Conservation (phyloP, 1,140 invertebrate species). For the Eupristina koningsbergeri region DNA sequence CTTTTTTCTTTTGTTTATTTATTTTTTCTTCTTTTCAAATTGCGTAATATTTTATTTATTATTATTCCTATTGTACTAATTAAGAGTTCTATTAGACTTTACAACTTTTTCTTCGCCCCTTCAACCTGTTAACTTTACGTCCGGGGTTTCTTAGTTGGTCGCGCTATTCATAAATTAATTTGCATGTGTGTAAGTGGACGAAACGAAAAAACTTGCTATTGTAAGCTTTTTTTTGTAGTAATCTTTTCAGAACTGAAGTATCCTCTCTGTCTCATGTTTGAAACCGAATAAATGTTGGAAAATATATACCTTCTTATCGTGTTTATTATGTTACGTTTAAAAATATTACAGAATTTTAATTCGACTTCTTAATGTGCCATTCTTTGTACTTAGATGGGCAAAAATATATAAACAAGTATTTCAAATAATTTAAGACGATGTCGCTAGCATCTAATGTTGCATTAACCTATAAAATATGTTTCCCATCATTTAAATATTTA, state of each 20-base stretch:
- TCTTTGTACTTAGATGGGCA: not conserved
- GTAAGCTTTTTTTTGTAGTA: not conserved
- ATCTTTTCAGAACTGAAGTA: not conserved
- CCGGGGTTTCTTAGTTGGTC: not conserved
- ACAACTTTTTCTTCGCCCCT: not conserved
- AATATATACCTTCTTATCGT: not conserved
- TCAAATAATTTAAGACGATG: conserved; percentile 21
- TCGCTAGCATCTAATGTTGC: conserved; percentile 12
- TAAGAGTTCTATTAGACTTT: not conserved
- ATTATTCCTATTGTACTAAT: no score
- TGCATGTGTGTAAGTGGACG: not conserved
- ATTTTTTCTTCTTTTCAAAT: no score
- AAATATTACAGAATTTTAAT: conserved; percentile 11
- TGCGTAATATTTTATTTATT: no score
- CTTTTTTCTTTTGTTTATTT: no score
- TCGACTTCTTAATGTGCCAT: not conserved
- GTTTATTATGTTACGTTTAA: not conserved
- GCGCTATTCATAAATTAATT: not conserved
- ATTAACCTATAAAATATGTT: conserved; percentile 11
- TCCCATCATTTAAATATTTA: not conserved
- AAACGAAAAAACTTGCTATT: not conserved
- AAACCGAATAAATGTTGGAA: not conserved
- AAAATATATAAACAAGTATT: conserved; percentile 11
- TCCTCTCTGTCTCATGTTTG: not conserved
- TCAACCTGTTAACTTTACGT: not conserved